These are phyloP conservation scores for Brotula barbata DNA, from an alignment of 2,797 vertebrate genomes.

Conservation along the genomic window DNA sequence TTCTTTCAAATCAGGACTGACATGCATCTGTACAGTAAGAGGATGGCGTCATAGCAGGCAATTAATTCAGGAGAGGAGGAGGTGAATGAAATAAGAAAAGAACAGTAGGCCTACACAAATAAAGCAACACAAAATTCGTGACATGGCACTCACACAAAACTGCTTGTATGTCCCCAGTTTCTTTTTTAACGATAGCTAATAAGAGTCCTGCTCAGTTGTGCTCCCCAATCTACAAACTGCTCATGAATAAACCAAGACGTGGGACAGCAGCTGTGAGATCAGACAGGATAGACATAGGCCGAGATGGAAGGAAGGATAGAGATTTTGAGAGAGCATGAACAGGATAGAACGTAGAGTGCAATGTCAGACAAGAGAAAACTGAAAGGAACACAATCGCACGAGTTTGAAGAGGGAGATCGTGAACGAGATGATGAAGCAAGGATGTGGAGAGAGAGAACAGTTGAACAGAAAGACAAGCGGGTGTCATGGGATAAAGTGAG, in stretches of 20 bases:
- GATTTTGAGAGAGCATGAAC: conserved; percentile 18
- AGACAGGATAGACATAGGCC: conserved; percentile 16
- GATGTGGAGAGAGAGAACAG: not conserved
- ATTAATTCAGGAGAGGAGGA: conserved; percentile 10
- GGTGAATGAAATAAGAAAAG: conserved; percentile 11
- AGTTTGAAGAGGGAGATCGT: conserved; percentile 1
- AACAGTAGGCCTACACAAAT: conserved; percentile 2
- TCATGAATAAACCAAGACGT: conserved; percentile 74
- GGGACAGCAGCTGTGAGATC: conserved; percentile 64
- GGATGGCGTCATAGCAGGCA: conserved; percentile 1
- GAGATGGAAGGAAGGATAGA: conserved; percentile 31
- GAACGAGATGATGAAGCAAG: conserved; percentile 13
- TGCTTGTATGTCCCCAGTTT: conserved; percentile 39
- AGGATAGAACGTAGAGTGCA: conserved; percentile 10
- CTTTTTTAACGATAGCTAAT: conserved; percentile 40
- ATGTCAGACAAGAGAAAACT: conserved; percentile 2
- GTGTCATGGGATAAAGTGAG: conserved; percentile 24
- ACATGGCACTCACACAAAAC: conserved; percentile 41
- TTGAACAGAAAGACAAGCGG: conserved; percentile 11
- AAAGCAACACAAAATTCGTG: conserved; percentile 6
- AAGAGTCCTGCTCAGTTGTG: conserved; percentile 39
- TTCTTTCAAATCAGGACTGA: not conserved
- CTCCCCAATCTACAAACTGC: conserved; percentile 57
- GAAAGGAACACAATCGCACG: not conserved
- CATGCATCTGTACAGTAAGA: conserved; percentile 37